Base-by-base conservation (phyloP, 1,140 invertebrate species). In the Fopius arisanus region DNA sequence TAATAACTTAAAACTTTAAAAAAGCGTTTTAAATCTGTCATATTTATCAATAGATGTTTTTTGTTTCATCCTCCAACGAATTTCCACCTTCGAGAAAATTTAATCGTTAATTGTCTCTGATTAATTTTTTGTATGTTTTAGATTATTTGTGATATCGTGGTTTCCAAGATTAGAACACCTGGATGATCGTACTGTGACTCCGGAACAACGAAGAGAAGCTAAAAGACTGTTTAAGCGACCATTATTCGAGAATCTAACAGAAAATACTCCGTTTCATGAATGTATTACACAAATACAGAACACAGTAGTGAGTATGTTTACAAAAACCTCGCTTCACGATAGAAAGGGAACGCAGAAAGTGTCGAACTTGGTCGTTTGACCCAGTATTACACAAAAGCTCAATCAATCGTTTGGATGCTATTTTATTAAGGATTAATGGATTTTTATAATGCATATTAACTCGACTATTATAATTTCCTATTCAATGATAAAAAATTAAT, bases 61-160 rank as follows among this genome's bases (percentile, higher is more conserved):
- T 33, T 33, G 31, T 33, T 33, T 33, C 31, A 3, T 33, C 31
- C 29, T 68, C 21, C 63, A 9, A 21, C 23, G 14, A 3, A 4
- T 70, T 26, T 76, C 23, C 40, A n/a, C 31, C 51, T 68, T 59
- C 16, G 10, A 31, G 31, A 62, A 14, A 62, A 26, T 69, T 40
- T 40, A 33, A 10, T n/a, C n/a, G n/a, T n/a, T 67, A 33, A 40
- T 33, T 4, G 3, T 33, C 9, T 3, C 31, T 3, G 37, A 33
- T 21, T 4, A 67, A 31, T 21, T 33, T 3, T 65, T 40, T 73
- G 62, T 62, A 72, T 69, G 2, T 70, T 70, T 70, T 79, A 92
- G 92, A 78, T 86, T 93, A n/a, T 93, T 91, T 81, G 89, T 93
- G 6, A 91, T 94, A 80, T 93, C 92, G 0, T 89, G 91, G 81